Conservation (phyloP, 2,113 vertebrate genomes). For the Hassar affinis region DNA sequence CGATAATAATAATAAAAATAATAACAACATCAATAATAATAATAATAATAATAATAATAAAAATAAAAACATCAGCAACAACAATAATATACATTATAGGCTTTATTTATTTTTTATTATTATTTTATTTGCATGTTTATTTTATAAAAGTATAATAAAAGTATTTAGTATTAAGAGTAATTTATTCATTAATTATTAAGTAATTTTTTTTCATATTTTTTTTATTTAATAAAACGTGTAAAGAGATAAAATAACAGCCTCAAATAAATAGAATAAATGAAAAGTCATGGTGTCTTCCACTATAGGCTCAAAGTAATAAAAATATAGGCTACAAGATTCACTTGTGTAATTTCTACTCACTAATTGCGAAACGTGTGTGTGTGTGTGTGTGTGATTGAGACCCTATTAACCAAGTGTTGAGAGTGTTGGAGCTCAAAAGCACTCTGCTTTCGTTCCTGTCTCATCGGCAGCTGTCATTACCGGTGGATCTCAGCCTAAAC, state of each 20-base stretch:
- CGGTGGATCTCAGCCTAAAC: constrained; percentile 23
- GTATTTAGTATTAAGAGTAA: too few relatives aligned
- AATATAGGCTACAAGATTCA: not conserved
- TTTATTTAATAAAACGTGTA: not conserved
- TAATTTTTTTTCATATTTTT: not conserved
- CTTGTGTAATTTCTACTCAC: not conserved
- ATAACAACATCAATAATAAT: not conserved
- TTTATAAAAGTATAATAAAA: too few relatives aligned
- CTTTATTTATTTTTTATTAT: not conserved
- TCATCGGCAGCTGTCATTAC: constrained; percentile 57
- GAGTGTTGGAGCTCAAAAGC: constrained; percentile 50
- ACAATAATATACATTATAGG: not conserved
- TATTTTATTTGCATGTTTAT: too few relatives aligned
- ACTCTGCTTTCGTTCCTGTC: constrained; percentile 57
- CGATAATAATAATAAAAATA: not conserved
- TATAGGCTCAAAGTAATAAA: not conserved
- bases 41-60: not conserved
- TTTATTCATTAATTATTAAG: too few relatives aligned
- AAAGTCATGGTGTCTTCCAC: not conserved
- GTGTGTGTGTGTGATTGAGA: constrained; percentile 51
- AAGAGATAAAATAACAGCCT: not conserved
- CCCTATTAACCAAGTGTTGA: constrained; percentile 69
- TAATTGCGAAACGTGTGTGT: not conserved
- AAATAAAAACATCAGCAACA: too few relatives aligned
- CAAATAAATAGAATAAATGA: not conserved